These are phyloP conservation scores for Pantala flavescens DNA, from an alignment of 1,140 invertebrate genomes.

Conservation along the genomic window DNA sequence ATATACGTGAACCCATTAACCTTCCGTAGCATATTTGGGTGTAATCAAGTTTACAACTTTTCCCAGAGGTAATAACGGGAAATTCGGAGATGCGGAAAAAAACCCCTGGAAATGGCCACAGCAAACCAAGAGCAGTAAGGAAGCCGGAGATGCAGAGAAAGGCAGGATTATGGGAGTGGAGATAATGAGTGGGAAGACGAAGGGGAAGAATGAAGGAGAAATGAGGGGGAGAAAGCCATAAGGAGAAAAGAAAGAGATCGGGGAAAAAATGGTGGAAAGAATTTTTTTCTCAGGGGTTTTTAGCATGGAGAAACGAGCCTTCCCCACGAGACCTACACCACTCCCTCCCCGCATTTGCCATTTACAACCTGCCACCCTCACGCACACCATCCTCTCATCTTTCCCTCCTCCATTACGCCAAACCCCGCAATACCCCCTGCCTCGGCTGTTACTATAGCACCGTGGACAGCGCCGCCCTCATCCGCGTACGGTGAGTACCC, in stretches of 20 bases:
- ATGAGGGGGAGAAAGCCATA: background rate
- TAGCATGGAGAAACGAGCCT: background rate
- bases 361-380: slow-evolving; percentile 8
- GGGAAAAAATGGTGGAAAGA: too few relatives aligned
- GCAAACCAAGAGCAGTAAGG: background rate
- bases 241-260: too few relatives aligned
- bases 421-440: background rate
- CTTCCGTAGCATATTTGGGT: background rate
- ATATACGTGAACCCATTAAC: too few relatives aligned
- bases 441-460: background rate
- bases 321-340: background rate
- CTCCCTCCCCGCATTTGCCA: background rate
- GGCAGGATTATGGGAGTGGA: background rate
- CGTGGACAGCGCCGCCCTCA: background rate
- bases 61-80: background rate
- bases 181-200: background rate
- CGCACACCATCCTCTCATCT: background rate
- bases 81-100: background rate
- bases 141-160: background rate
- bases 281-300: background rate
- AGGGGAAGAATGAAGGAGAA: background rate
- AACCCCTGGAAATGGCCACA: background rate
- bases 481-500: slow-evolving; percentile 6
- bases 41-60: background rate
- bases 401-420: too few relatives aligned